Conservation (phyloP, 30 jellyfish, hydroid and myxozoan species). For the Aurelia sp. region DNA sequence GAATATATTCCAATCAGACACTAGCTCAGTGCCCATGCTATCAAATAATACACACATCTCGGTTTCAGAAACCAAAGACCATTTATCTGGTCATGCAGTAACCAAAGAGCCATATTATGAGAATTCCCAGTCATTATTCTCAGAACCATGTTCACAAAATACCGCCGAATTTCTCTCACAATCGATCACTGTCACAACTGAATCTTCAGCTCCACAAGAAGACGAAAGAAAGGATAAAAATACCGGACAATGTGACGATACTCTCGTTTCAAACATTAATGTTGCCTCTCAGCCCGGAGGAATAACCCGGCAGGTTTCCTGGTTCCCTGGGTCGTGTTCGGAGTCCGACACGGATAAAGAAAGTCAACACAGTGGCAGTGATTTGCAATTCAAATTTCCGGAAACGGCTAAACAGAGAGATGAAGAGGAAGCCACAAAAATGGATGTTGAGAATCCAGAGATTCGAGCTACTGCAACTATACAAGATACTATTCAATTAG, state of each 20-base stretch:
- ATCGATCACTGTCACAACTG: neutral
- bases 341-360: too few species aligned
- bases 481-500: neutral
- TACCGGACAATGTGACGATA: neutral
- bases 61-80: too few species aligned
- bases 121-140: conserved; percentile 4
- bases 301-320: too few species aligned
- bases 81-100: neutral
- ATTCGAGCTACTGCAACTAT: neutral
- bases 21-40: too few species aligned
- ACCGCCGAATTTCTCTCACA: neutral
- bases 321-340: too few species aligned
- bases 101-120: neutral
- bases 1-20: too few species aligned
- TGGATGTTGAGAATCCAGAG: neutral
- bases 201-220: neutral
- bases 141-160: conserved; percentile 3
- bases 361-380: neutral
- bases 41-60: too few species aligned
- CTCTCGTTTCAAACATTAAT: too few species aligned
- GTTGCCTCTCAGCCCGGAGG: too few species aligned
- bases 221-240: neutral
- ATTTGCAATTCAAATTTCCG: neutral
- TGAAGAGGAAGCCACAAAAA: neutral
- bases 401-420: neutral